phyloP scores from a whole-genome alignment of 2,797 vertebrate genomes.

The Typhlichthys eigenmanni region DNA sequence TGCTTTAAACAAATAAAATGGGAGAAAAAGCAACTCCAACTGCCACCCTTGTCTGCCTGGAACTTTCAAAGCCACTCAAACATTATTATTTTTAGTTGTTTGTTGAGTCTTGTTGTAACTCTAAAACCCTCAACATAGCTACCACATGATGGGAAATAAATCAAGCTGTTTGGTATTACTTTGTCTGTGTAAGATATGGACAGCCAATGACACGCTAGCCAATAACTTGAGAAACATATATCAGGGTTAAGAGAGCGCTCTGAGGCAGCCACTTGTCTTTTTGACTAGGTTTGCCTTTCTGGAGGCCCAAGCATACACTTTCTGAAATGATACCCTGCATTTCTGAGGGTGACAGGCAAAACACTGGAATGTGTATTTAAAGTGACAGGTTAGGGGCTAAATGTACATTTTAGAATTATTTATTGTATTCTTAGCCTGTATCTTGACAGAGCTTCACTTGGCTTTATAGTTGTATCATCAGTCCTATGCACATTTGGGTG shows the following conservation, averaged over 20 bases:
- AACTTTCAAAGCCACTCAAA: slow-evolving; percentile 19
- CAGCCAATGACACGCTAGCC: slow-evolving; percentile 30
- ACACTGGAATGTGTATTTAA: slow-evolving; percentile 22
- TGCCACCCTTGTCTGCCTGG: slow-evolving; percentile 6
- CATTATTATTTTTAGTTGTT: background rate
- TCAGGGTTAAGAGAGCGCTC: slow-evolving; percentile 40
- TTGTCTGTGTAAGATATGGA: slow-evolving; percentile 24
- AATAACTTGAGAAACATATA: slow-evolving; percentile 54
- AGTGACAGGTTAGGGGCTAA: slow-evolving; percentile 23
- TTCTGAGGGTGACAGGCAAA: slow-evolving; percentile 39
- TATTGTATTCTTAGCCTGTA: slow-evolving; percentile 1
- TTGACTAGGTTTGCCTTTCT: slow-evolving; percentile 4
- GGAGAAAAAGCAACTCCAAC: slow-evolving; percentile 20
- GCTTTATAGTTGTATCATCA: too few relatives aligned
- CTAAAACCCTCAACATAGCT: background rate
- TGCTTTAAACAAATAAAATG: slow-evolving; percentile 16
- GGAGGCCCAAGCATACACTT: slow-evolving; percentile 44
- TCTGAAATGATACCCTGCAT: slow-evolving; percentile 35
- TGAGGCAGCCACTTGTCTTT: slow-evolving; percentile 15
- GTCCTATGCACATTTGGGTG: background rate
- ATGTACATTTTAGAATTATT: slow-evolving; percentile 23
- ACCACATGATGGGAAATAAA: slow-evolving; percentile 7
- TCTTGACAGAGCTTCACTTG: background rate
- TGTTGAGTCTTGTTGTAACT: slow-evolving; percentile 3
- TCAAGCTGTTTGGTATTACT: slow-evolving; percentile 13